Percentiles rank a stretch among this genome's conserved stretches.
phyloP scores from a whole-genome alignment of 2,113 vertebrate genomes.

The Phalacrocorax brasilianus region DNA sequence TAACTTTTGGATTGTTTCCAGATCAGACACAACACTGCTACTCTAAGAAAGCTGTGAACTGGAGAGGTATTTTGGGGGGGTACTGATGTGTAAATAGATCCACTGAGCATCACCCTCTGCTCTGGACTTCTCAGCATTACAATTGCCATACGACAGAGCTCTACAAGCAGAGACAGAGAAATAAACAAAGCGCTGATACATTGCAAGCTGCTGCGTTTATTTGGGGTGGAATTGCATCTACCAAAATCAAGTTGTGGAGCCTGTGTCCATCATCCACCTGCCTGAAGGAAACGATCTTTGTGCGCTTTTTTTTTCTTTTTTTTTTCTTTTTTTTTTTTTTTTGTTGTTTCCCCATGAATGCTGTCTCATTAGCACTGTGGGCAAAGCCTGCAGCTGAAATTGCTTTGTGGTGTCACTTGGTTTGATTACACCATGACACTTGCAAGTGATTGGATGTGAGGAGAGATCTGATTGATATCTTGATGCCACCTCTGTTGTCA shows the following conservation, averaged over 20 bases:
- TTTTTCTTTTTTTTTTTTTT: too few relatives aligned
- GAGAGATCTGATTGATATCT: background rate
- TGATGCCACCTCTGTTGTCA: background rate
- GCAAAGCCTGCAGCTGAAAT: background rate
- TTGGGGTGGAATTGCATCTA: background rate
- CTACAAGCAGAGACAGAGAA: background rate
- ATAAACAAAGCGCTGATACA: fast-evolving
- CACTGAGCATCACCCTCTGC: background rate
- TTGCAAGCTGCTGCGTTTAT: background rate
- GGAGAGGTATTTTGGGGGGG: background rate
- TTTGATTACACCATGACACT: background rate
- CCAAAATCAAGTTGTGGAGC: background rate
- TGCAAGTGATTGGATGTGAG: background rate
- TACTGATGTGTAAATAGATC: background rate
- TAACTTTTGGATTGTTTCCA: background rate
- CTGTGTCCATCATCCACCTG: background rate
- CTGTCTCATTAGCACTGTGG: background rate
- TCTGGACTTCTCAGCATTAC: background rate
- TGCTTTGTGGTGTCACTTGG: background rate
- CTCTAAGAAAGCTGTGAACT: background rate
- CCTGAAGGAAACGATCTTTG: background rate
- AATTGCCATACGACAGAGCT: background rate
- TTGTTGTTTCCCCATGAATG: background rate
- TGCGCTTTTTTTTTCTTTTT: background rate
- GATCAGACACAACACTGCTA: background rate